These are phyloP conservation scores for Lepidurus apus DNA, from an alignment of 1,140 invertebrate genomes.

Conservation along the genomic window DNA sequence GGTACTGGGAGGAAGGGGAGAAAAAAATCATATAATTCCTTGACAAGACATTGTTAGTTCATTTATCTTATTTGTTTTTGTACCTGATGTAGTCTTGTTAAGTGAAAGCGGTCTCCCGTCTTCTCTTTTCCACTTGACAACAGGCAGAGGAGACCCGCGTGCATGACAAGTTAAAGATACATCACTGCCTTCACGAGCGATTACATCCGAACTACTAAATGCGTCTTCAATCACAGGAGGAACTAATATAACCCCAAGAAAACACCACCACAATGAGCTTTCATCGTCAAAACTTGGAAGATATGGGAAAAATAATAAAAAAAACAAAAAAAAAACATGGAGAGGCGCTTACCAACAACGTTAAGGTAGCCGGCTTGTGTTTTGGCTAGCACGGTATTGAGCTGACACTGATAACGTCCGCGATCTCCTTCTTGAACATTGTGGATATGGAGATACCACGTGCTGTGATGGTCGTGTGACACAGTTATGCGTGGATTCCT, in stretches of 20 bases:
- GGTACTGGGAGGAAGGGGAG: conserved; percentile 50
- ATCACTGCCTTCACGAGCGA: conserved; percentile 82
- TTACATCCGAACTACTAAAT: conserved; percentile 80
- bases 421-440: conserved; percentile 85
- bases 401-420: conserved; percentile 92
- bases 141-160: conserved; percentile 78
- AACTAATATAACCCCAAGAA: conserved; percentile 53
- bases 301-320: too few species aligned
- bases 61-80: conserved; percentile 38
- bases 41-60: not conserved
- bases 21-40: conserved; percentile 5
- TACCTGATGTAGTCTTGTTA: conserved; percentile 72
- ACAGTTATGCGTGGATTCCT: conserved; percentile 85
- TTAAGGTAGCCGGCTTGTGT: conserved; percentile 87
- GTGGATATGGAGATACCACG: conserved; percentile 85
- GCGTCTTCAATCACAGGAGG: conserved; percentile 87
- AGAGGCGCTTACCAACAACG: conserved; percentile 75
- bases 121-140: conserved; percentile 77
- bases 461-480: conserved; percentile 75
- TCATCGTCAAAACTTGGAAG: not conserved
- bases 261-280: conserved; percentile 1
- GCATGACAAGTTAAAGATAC: conserved; percentile 81
- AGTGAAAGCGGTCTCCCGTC: conserved; percentile 57
- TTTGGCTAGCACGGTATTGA: conserved; percentile 88
- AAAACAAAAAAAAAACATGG: not conserved